Percentiles rank a stretch among this genome's conserved stretches.
phyloP scores from a whole-genome alignment of 2,113 vertebrate genomes.

The Otolemur garnettii region DNA sequence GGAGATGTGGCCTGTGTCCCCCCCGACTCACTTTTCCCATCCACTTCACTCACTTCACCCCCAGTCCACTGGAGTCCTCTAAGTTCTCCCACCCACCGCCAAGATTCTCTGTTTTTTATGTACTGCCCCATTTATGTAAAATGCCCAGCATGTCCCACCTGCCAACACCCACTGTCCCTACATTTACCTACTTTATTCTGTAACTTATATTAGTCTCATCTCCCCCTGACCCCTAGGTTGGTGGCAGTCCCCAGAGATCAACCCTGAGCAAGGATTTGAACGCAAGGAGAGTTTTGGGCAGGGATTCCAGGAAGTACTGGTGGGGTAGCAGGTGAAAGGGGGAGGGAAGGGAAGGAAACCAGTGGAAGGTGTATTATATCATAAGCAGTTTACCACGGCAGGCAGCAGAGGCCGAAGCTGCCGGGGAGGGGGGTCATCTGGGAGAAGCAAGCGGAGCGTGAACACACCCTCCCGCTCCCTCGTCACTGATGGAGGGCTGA shows the following conservation, averaged over 20 bases:
- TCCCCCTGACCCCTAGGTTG: background rate
- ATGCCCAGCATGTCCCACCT: background rate
- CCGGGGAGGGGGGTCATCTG: too few relatives aligned
- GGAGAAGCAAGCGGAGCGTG: background rate
- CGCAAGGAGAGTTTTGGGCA: background rate
- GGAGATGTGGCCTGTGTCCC: fast-evolving
- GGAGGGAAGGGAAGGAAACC: background rate
- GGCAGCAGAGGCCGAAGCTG: background rate
- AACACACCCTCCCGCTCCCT: background rate
- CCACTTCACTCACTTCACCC: background rate
- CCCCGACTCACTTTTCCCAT: background rate
- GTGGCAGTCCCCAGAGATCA: background rate
- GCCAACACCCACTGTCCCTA: background rate
- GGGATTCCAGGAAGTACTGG: background rate
- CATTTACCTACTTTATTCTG: background rate
- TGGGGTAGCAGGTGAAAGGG: background rate
- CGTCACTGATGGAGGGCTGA: background rate
- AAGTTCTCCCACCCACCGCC: background rate
- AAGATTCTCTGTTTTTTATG: background rate
- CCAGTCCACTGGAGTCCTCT: background rate
- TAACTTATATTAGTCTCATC: background rate
- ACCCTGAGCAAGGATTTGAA: background rate
- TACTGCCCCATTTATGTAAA: background rate
- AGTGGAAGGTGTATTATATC: background rate
- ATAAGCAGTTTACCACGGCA: background rate